Conservation (phyloP, 2,113 vertebrate species). For the Paracanthobrama guichenoti region DNA sequence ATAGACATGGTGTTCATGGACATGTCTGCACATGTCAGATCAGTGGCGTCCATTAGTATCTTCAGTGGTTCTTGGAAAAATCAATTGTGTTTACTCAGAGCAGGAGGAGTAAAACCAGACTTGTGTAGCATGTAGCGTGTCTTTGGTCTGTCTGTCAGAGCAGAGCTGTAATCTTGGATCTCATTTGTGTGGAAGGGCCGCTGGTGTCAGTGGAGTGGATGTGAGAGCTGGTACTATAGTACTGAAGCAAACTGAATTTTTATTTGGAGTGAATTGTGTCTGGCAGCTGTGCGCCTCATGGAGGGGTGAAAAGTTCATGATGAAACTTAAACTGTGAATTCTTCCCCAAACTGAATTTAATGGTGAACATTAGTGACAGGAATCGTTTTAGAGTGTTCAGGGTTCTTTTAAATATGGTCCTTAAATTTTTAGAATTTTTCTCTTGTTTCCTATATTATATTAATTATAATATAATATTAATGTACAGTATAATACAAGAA, state of each 20-base stretch:
- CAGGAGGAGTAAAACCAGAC: background rate
- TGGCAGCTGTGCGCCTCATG: background rate
- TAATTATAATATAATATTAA: too few species aligned
- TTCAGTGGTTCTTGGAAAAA: conserved; percentile 7
- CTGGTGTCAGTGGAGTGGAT: conserved; percentile 28
- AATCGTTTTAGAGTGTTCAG: background rate
- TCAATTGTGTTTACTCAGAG: background rate
- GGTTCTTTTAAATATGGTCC: background rate
- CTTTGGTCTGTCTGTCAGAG: conserved; percentile 7
- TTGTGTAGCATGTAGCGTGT: background rate
- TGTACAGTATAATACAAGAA: too few species aligned
- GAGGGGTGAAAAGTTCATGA: conserved; percentile 18
- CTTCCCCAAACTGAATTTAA: background rate
- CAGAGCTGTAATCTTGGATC: background rate
- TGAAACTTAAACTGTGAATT: background rate
- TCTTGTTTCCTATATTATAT: background rate
- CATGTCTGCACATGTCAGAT: background rate
- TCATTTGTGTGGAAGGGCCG: background rate
- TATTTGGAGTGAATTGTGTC: conserved; percentile 4
- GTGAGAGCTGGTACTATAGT: conserved; percentile 33
- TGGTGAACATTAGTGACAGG: background rate
- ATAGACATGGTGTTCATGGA: conserved; percentile 3
- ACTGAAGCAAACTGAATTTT: conserved; percentile 10
- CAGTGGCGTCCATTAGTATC: background rate
- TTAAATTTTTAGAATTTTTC: background rate